Evolutionary conservation across 2,888 invertebrate genomes (phyloP).

Genomic region (Drosophila paucipuncta): DNA sequence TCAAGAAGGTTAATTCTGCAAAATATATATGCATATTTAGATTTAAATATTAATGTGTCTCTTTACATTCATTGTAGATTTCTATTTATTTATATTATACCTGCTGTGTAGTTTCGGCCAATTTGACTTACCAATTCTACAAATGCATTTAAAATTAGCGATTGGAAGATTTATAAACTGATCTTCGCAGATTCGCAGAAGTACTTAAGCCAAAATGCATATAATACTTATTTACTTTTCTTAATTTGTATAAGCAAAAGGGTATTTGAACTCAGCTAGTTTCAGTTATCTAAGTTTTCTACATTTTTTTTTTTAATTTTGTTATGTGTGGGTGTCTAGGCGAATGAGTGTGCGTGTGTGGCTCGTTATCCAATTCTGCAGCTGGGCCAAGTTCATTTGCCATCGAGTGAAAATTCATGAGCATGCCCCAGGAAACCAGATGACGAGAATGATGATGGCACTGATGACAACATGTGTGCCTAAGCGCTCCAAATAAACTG

Average conservation of each 20-base stretch:
- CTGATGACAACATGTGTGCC: conserved; percentile 68
- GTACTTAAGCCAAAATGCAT: neutral
- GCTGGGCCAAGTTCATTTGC: conserved; percentile 63
- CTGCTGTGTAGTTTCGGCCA: neutral
- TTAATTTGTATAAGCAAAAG: neutral
- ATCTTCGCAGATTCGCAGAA: neutral
- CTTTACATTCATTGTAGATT: neutral
- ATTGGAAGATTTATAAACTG: neutral
- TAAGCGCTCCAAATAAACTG: conserved; percentile 53
- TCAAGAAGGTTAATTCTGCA: neutral
- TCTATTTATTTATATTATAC: neutral
- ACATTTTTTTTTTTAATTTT: conserved; percentile 4
- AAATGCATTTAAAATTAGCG: neutral
- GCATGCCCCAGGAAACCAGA: conserved; percentile 48
- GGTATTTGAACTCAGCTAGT: neutral
- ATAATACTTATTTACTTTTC: neutral
- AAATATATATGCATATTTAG: neutral
- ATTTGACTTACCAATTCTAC: neutral
- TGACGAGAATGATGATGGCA: conserved; percentile 39
- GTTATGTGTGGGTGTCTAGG: neutral
- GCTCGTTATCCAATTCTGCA: conserved; percentile 25
- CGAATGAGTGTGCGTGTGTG: neutral
- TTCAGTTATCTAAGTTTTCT: neutral
- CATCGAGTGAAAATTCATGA: conserved; percentile 67
- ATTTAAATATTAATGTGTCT: neutral